A percentile compares a stretch with the other conserved stretches of the same genome.
phyloP scores from a whole-genome alignment of 2,888 invertebrate species.

The Ennomos quercinarius region DNA sequence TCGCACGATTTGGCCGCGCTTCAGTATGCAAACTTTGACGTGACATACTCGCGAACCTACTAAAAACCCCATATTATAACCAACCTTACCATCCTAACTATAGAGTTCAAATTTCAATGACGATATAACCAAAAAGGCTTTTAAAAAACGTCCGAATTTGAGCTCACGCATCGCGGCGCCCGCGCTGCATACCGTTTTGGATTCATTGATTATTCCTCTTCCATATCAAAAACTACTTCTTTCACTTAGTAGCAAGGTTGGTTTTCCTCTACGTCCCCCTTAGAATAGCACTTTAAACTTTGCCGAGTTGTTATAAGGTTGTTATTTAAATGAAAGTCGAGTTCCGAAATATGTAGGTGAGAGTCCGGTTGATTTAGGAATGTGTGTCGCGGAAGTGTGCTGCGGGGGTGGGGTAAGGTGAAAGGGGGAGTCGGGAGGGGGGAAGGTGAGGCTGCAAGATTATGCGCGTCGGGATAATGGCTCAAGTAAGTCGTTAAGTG shows the following conservation, averaged over 20 bases:
- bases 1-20: slow-evolving; percentile 51
- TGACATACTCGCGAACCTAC: slow-evolving; percentile 56
- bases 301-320: slow-evolving; percentile 45
- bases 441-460: slow-evolving; percentile 49
- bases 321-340: slow-evolving; percentile 39
- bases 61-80: slow-evolving; percentile 37
- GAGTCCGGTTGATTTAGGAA: slow-evolving; percentile 78
- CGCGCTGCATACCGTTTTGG: slow-evolving; percentile 69
- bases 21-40: slow-evolving; percentile 56
- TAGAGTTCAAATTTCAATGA: slow-evolving; percentile 35
- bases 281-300: slow-evolving; percentile 30
- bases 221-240: slow-evolving; percentile 53
- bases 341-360: slow-evolving; percentile 72
- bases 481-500: slow-evolving; percentile 42
- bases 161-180: slow-evolving; percentile 51
- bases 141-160: slow-evolving; percentile 65
- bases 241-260: slow-evolving; percentile 39
- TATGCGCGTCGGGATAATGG: slow-evolving; percentile 52
- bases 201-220: slow-evolving; percentile 61
- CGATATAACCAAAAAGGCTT: slow-evolving; percentile 41
- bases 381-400: slow-evolving; percentile 74
- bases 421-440: slow-evolving; percentile 48
- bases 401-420: slow-evolving; percentile 44
- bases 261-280: slow-evolving; percentile 14
- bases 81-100: slow-evolving; percentile 2